Conservation (phyloP, 2,888 invertebrate species). For the Cyrtodaria siliqua region DNA sequence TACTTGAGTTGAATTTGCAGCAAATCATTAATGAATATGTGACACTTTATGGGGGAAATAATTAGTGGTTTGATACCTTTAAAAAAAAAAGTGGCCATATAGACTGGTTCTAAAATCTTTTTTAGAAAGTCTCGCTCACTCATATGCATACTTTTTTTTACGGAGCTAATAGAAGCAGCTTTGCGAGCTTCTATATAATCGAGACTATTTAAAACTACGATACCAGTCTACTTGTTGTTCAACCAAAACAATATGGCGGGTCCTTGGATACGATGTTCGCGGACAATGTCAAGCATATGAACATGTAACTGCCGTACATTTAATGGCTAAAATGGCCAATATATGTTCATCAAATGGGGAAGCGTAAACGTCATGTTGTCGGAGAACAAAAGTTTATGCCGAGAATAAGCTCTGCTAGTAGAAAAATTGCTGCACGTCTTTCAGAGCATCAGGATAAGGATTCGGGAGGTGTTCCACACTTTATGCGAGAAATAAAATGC, state of each 20-base stretch:
- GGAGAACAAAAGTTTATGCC: constrained; percentile 69
- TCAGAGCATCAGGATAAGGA: constrained; percentile 61
- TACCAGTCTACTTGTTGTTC: too few species aligned
- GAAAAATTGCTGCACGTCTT: constrained; percentile 69
- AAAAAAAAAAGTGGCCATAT: too few species aligned
- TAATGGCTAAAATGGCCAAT: constrained; percentile 30
- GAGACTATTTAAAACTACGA: too few species aligned
- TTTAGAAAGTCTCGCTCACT: too few species aligned
- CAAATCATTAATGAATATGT: too few species aligned
- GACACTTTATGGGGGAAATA: too few species aligned
- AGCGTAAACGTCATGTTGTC: constrained; percentile 66
- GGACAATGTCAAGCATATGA: constrained; percentile 28
- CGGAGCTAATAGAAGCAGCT: too few species aligned
- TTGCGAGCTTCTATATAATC: too few species aligned
- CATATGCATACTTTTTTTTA: too few species aligned
- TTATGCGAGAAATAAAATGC: constrained; percentile 73
- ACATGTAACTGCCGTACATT: constrained; percentile 2
- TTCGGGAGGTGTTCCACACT: constrained; percentile 69
- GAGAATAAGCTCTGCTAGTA: constrained; percentile 74
- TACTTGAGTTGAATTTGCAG: too few species aligned
- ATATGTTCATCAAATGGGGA: constrained; percentile 71
- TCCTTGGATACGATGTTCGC: constrained; percentile 75
- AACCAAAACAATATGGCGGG: constrained; percentile 74
- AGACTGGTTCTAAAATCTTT: too few species aligned
- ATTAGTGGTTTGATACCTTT: too few species aligned